Percentiles rank a stretch among this genome's conserved stretches.
These are phyloP conservation scores for Pseudopipra pipra DNA, from an alignment of 2,113 vertebrate genomes.

Conservation along the genomic window DNA sequence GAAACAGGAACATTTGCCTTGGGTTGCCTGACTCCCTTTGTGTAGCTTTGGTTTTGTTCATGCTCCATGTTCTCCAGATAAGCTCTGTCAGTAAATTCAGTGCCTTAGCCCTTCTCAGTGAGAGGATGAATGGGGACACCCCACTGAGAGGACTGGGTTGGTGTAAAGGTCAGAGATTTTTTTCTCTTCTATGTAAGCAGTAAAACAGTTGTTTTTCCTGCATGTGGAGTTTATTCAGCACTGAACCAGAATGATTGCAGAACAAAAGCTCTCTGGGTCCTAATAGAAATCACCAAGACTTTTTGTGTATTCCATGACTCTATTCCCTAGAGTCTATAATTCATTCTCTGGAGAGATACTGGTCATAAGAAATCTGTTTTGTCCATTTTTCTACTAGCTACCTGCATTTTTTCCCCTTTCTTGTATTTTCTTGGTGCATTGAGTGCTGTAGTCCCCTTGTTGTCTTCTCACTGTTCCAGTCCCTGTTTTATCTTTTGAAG, in stretches of 20 bases:
- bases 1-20: too few relatives aligned
- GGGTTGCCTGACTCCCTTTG: too few relatives aligned
- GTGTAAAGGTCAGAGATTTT: too few relatives aligned
- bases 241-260: background rate
- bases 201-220: too few relatives aligned
- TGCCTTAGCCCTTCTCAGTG: too few relatives aligned
- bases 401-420: background rate
- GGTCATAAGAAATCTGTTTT: background rate
- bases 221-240: background rate
- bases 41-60: too few relatives aligned
- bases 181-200: too few relatives aligned
- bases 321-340: background rate
- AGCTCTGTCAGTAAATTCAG: too few relatives aligned
- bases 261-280: background rate
- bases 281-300: background rate
- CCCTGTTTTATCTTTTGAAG: background rate
- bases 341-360: background rate
- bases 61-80: too few relatives aligned
- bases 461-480: background rate
- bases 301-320: background rate
- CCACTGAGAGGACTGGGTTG: too few relatives aligned
- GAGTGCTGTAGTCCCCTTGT: background rate
- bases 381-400: background rate
- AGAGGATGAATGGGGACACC: too few relatives aligned
- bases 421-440: background rate